phyloP scores from a whole-genome alignment of 2,113 vertebrate genomes.

The Accipiter cooperii region DNA sequence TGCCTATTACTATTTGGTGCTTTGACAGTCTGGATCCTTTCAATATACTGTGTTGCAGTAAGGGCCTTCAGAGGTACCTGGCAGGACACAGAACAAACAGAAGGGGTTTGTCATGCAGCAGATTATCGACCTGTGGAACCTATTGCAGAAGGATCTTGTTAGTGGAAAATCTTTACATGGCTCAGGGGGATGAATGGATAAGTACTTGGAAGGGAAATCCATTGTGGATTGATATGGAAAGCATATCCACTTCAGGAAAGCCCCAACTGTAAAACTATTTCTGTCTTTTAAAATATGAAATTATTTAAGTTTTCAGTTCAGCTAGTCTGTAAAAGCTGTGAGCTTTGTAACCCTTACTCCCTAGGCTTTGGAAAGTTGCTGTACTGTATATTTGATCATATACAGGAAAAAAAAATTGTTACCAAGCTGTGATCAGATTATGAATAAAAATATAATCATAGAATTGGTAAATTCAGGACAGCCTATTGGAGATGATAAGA shows the following conservation, averaged over 20 bases:
- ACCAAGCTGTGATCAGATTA: background rate
- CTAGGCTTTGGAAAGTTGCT: background rate
- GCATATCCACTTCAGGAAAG: background rate
- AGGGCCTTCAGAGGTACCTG: background rate
- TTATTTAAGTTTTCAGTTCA: background rate
- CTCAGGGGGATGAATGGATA: background rate
- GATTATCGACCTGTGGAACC: background rate
- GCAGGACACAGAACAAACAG: background rate
- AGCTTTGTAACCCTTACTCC: background rate
- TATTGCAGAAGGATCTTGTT: background rate
- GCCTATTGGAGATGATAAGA: background rate
- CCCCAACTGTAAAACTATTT: background rate
- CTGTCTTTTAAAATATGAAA: background rate
- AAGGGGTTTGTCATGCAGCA: background rate
- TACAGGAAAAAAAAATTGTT: background rate
- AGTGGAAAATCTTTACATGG: background rate
- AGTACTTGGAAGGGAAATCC: background rate
- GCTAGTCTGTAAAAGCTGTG: background rate
- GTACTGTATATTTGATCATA: background rate
- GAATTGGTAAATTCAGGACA: background rate
- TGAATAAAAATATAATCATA: background rate
- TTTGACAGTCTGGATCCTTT: background rate
- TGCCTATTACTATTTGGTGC: background rate
- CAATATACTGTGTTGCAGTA: background rate
- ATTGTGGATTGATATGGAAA: background rate